These are phyloP conservation scores for Phrynocephalus vlangalii DNA, from an alignment of 2,797 vertebrate genomes.

Conservation along the genomic window DNA sequence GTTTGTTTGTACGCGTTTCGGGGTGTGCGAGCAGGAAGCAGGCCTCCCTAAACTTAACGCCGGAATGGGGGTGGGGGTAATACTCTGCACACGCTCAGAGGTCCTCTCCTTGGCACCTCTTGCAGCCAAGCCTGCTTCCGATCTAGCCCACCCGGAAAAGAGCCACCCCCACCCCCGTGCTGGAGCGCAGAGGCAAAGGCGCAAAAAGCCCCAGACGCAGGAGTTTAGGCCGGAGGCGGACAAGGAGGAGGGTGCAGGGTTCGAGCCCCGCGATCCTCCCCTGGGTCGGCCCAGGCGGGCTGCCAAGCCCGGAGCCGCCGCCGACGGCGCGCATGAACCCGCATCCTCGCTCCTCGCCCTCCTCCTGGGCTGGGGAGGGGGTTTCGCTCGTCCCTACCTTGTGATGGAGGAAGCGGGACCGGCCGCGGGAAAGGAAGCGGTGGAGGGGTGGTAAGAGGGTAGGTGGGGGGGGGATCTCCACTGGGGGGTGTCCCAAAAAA, in stretches of 20 bases:
- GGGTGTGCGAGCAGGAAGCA: too few relatives aligned
- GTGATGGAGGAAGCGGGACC: neutral
- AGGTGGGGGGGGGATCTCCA: neutral
- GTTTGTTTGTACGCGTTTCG: too few relatives aligned
- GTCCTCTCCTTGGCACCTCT: neutral
- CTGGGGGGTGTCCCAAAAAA: neutral
- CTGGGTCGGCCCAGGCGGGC: neutral
- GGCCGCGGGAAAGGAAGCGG: neutral
- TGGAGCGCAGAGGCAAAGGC: too few relatives aligned
- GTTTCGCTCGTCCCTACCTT: constrained; percentile 16
- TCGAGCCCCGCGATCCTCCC: neutral
- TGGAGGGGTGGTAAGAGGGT: neutral
- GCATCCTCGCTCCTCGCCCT: neutral
- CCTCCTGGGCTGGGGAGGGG: neutral
- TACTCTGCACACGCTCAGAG: constrained; percentile 29
- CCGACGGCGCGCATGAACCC: too few relatives aligned
- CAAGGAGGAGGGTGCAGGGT: neutral
- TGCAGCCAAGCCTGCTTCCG: too few relatives aligned
- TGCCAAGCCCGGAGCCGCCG: neutral
- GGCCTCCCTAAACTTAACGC: too few relatives aligned
- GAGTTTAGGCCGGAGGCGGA: neutral
- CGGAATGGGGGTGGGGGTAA: neutral
- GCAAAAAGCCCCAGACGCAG: too few relatives aligned
- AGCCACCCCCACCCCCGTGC: neutral
- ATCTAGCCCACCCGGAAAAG: too few relatives aligned